Evolutionary conservation across 2,113 vertebrate genomes (phyloP).

Genomic region (Acinonyx jubatus): DNA sequence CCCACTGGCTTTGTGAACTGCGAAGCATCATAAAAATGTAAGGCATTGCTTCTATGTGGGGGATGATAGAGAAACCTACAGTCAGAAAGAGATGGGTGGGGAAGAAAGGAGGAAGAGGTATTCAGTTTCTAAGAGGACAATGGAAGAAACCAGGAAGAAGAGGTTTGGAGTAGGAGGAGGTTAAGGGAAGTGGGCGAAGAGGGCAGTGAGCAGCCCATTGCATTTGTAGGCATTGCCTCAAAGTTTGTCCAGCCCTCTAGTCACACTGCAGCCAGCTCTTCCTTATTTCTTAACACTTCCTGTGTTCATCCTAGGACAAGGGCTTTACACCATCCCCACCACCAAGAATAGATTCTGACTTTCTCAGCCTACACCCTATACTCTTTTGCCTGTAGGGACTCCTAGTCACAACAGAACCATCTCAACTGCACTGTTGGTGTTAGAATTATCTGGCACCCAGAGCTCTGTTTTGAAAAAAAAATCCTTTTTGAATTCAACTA

Average conservation of each 20-base stretch:
- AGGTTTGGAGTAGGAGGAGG: slow-evolving; percentile 62
- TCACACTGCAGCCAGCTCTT: neutral
- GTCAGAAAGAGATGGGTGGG: slow-evolving; percentile 43
- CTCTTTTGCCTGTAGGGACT: neutral
- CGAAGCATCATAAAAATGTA: neutral
- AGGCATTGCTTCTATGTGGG: slow-evolving; percentile 23
- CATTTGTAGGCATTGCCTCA: neutral
- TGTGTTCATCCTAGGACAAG: neutral
- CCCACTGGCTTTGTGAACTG: neutral
- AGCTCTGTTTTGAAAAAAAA: neutral
- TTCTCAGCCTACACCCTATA: neutral
- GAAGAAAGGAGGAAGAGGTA: slow-evolving; percentile 47
- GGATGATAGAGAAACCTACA: slow-evolving; percentile 60
- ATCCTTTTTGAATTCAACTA: neutral
- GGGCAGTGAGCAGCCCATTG: neutral
- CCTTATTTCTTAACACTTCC: slow-evolving; percentile 53
- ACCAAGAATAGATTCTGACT: neutral
- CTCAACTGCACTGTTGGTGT: neutral
- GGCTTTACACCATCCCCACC: neutral
- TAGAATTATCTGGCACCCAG: neutral
- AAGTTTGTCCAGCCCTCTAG: neutral
- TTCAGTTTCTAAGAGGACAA: slow-evolving; percentile 38
- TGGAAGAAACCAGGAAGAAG: slow-evolving; percentile 52
- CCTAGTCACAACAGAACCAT: neutral
- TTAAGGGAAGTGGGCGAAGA: slow-evolving; percentile 54